Conservation (phyloP, 2,888 invertebrate genomes). For the Mythimna impura region DNA sequence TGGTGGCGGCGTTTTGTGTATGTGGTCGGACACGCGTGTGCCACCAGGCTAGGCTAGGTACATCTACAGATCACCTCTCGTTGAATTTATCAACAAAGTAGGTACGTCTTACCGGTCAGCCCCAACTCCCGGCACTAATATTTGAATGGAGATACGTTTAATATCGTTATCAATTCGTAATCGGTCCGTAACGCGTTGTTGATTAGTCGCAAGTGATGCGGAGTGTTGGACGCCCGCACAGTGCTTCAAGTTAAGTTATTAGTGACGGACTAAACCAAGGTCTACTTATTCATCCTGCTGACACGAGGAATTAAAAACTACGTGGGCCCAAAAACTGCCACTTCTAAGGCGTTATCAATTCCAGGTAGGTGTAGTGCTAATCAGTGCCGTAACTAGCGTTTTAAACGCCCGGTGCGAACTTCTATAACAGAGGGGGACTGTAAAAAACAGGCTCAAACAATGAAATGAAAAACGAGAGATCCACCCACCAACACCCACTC, state of each 20-base stretch:
- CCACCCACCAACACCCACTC: no score
- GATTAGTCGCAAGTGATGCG: constrained; percentile 46
- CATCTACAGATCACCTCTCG: not conserved
- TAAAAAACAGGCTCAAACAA: no score
- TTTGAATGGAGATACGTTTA: constrained; percentile 25
- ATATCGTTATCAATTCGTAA: constrained; percentile 23
- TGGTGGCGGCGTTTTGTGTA: no score
- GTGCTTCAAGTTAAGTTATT: constrained; percentile 1
- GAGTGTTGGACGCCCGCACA: constrained; percentile 5
- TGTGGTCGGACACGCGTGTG: no score
- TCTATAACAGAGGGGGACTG: no score
- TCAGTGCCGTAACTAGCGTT: not conserved
- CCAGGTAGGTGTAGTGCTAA: constrained; percentile 10
- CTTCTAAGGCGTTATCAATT: not conserved
- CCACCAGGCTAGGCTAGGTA: no score
- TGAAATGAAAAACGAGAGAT: no score
- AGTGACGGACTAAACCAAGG: not conserved
- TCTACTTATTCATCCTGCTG: not conserved
- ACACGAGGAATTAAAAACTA: not conserved
- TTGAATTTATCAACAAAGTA: not conserved
- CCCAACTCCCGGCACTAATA: constrained; percentile 26
- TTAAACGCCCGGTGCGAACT: no score
- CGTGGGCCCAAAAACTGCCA: not conserved
- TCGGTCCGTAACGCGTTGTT: constrained; percentile 23
- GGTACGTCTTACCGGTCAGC: not conserved